These are phyloP conservation scores for Anhinga rufa DNA, from an alignment of 2,113 vertebrate genomes.

Conservation along the genomic window DNA sequence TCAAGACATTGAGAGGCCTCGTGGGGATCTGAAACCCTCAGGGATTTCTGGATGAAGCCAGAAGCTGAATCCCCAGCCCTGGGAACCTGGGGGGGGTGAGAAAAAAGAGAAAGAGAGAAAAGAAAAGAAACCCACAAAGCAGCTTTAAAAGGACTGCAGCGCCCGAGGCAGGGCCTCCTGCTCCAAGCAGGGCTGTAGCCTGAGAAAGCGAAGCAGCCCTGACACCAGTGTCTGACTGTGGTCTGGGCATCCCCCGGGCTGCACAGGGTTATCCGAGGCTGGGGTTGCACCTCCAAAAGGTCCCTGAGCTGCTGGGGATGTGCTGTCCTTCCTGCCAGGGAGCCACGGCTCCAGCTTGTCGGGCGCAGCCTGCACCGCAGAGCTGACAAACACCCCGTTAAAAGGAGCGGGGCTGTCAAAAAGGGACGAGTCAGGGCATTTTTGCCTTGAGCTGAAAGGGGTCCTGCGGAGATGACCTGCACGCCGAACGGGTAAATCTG, in stretches of 20 bases:
- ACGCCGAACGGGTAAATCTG: accelerated
- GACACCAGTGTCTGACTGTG: neutral
- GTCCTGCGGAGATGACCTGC: neutral
- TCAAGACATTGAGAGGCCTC: conserved; percentile 60
- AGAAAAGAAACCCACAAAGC: conserved; percentile 49
- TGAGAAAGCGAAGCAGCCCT: neutral
- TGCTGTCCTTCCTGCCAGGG: neutral
- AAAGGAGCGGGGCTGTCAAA: neutral
- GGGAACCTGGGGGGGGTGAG: neutral
- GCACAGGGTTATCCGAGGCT: neutral
- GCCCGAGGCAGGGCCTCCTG: conserved; percentile 8
- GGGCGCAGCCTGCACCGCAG: neutral
- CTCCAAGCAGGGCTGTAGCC: neutral
- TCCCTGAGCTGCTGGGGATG: neutral
- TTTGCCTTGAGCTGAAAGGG: neutral
- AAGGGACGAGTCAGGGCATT: neutral
- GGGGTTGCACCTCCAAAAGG: neutral
- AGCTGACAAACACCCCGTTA: neutral
- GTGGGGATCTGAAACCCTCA: conserved; percentile 55
- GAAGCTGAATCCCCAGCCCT: conserved; percentile 45
- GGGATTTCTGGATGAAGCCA: conserved; percentile 57
- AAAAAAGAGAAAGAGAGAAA: neutral
- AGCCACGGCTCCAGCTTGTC: accelerated
- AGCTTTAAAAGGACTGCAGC: neutral
- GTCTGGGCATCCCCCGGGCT: neutral